Evolutionary conservation across 2,797 vertebrate species (phyloP), one percentile per base, ranked within the genome.

Genomic region (Lerista edwardsae): DNA sequence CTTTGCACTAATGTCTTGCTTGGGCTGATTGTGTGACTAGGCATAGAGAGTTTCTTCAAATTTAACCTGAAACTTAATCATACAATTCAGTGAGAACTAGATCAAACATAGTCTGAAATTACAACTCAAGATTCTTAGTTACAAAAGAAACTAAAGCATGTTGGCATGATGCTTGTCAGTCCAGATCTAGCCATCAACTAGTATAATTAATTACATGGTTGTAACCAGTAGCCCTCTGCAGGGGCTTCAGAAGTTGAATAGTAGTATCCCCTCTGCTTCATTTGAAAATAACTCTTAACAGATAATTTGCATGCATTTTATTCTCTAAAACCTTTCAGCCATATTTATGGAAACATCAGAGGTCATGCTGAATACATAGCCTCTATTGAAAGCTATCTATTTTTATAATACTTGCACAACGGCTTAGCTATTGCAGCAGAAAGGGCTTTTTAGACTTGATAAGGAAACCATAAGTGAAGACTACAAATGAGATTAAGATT

Each of bases 381-480:
- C 90, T 84, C 91, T 91, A 92, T 82, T 92, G 90, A 92, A 93
- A 95, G 83, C 93, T 91, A 92, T 91, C 88, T 90, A 92, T 91
- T 91, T 95, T 93, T 92, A 87, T 93, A 94, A 87, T 93, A 93
- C 95, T 97, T 93, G 94, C 95, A 97, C 95, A 97, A 96, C 96
- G 96, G 96, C 96, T 97, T 96, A 96, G 97, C 95, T 96, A 95
- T 96, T 97, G 95, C 96, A 95, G 95, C 95, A 95, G 96, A 97
- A 98, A 98, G 97, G 97, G 97, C 97, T 98, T 97, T 97, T 97
- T 97, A 96, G 96, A 97, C 95, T 97, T 94, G 94, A 93, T 96
- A 91, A 94, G 94, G 95, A 96, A 94, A 93, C 88, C 91, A 85
- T 89, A 92, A 95, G 78, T 92, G 94, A 93, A 96, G 95, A 95